Evolutionary conservation across 1,140 invertebrate genomes (phyloP).

Genomic region (Drosophila repletoides): DNA sequence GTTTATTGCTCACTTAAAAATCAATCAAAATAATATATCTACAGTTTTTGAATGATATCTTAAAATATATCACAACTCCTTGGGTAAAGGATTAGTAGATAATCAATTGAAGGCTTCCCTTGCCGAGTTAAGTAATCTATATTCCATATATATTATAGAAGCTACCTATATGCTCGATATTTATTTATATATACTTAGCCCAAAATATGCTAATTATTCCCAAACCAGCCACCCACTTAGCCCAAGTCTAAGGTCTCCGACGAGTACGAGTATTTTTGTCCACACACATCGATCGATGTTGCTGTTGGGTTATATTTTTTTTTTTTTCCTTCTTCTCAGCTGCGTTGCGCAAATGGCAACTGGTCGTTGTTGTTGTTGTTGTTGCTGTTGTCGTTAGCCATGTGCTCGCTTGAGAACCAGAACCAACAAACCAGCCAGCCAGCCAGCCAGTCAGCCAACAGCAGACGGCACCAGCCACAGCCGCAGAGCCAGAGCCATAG

Average conservation of each 20-base stretch:
- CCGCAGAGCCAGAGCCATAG: conserved; percentile 6
- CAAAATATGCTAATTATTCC: conserved; percentile 26
- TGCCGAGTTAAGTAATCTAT: no score
- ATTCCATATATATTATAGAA: conserved; percentile 15
- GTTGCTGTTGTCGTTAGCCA: conserved; percentile 21
- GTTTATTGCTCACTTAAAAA: no score
- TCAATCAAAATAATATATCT: no score
- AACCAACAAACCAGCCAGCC: conserved; percentile 46
- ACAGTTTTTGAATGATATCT: no score
- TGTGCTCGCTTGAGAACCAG: conserved; percentile 55
- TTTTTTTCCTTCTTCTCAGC: conserved; percentile 41
- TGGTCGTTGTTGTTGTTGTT: conserved; percentile 41
- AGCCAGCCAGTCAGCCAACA: conserved; percentile 33
- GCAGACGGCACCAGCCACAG: conserved; percentile 38
- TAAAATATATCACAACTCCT: no score
- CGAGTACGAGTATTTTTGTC: conserved; percentile 55
- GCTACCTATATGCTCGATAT: no score
- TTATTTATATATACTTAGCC: conserved; percentile 13
- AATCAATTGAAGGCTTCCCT: no score
- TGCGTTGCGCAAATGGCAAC: conserved; percentile 72
- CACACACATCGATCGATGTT: conserved; percentile 51
- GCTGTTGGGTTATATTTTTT: conserved; percentile 23
- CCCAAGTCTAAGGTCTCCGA: conserved; percentile 16
- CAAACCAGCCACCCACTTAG: conserved; percentile 27
- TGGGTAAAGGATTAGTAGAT: no score